Conservation (phyloP, 2,888 invertebrate species). For the Acronicta aceris region DNA sequence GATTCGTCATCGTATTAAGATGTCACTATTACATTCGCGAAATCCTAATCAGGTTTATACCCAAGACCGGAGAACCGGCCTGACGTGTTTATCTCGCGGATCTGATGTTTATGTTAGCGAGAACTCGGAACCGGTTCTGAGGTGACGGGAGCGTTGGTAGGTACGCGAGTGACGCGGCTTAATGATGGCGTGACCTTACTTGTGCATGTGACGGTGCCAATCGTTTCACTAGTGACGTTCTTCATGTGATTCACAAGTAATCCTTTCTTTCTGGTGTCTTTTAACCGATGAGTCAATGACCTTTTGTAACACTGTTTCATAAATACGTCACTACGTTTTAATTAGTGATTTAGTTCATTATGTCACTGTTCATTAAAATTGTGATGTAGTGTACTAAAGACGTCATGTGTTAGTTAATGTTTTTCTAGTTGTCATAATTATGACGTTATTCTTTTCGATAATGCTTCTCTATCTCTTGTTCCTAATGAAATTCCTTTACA, state of each 20-base stretch:
- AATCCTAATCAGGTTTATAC: slow-evolving; percentile 51
- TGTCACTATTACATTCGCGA: slow-evolving; percentile 33
- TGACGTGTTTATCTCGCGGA: slow-evolving; percentile 40
- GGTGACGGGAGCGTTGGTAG: slow-evolving; percentile 31
- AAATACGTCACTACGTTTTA: slow-evolving; percentile 18
- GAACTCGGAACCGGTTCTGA: slow-evolving; percentile 39
- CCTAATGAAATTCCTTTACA: neutral
- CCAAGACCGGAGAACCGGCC: slow-evolving; percentile 21
- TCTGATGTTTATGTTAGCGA: slow-evolving; percentile 40
- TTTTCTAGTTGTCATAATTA: slow-evolving; percentile 9
- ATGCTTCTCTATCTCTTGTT: neutral
- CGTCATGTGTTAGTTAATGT: neutral
- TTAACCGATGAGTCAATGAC: slow-evolving; percentile 5
- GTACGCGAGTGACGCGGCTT: slow-evolving; percentile 29
- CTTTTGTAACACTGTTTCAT: slow-evolving; percentile 6
- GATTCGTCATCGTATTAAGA: slow-evolving; percentile 36
- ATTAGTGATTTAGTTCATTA: neutral
- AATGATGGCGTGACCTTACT: slow-evolving; percentile 31
- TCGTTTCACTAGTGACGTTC: slow-evolving; percentile 23
- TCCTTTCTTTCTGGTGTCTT: slow-evolving; percentile 21
- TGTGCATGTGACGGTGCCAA: slow-evolving; percentile 15
- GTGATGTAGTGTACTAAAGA: too few species aligned
- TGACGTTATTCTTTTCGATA: slow-evolving; percentile 16
- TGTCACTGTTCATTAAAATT: neutral
- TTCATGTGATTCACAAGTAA: slow-evolving; percentile 34